Percentiles rank a stretch among this genome's conserved stretches.
phyloP scores from a whole-genome alignment of 2,797 vertebrate species.

The Sus cebifrons region DNA sequence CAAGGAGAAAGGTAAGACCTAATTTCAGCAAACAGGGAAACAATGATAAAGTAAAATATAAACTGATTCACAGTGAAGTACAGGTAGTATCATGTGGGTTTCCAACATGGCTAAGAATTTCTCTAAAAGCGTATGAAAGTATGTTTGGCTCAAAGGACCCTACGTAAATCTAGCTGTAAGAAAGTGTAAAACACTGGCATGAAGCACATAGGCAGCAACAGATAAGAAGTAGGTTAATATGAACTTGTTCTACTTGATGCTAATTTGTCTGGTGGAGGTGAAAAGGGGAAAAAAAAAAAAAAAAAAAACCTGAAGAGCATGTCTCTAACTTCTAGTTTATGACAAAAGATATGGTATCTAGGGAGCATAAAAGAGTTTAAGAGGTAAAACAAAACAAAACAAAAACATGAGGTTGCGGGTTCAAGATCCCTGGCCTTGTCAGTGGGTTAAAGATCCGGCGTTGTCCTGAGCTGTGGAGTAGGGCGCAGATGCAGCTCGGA shows the following conservation, averaged over 20 bases:
- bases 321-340: background rate
- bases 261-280: background rate
- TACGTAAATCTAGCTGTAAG: background rate
- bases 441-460: no score
- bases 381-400: background rate
- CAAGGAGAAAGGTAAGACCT: background rate
- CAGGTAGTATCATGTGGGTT: background rate
- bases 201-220: background rate
- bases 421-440: no score
- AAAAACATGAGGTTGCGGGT: no score
- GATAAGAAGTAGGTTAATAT: background rate
- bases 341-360: background rate
- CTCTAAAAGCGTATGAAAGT: background rate
- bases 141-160: background rate
- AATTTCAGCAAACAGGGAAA: constrained; percentile 6
- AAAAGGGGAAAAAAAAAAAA: background rate
- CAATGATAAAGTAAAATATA: background rate
- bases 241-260: background rate
- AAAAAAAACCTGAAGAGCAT: background rate
- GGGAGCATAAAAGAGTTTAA: background rate
- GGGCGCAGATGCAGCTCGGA: no score
- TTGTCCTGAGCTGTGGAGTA: no score
- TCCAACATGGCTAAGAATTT: background rate
- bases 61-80: background rate
- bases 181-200: background rate